phyloP scores from a whole-genome alignment of 2,888 invertebrate genomes.

The Plagodis dolabraria region DNA sequence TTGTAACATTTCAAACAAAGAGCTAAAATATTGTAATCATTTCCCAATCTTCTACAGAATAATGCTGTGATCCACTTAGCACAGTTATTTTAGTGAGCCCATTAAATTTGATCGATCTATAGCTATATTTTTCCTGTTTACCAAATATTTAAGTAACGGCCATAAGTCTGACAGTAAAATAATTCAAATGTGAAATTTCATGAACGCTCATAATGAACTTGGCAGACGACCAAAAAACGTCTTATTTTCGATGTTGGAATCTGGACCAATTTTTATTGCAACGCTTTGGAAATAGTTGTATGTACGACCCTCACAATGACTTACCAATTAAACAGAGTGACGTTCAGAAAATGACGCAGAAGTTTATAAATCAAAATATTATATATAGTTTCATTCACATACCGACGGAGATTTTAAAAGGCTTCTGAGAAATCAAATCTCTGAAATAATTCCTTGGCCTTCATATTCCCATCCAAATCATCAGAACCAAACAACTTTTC shows the following conservation, averaged over 20 bases:
- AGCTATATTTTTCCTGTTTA: constrained; percentile 84
- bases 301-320: constrained; percentile 67
- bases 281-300: constrained; percentile 79
- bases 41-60: constrained; percentile 51
- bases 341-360: constrained; percentile 9
- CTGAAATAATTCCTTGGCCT: too few relatives aligned
- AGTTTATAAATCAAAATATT: too few relatives aligned
- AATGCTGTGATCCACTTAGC: constrained; percentile 74
- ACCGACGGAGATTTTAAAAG: too few relatives aligned
- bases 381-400: too few relatives aligned
- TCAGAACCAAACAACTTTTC: constrained; percentile 33
- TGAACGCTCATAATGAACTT: constrained; percentile 85
- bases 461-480: constrained; percentile 2
- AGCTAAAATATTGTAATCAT: constrained; percentile 49
- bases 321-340: constrained; percentile 50
- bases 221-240: constrained; percentile 84
- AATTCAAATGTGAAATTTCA: constrained; percentile 86
- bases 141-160: constrained; percentile 85
- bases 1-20: constrained; percentile 53
- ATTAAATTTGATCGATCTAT: constrained; percentile 83
- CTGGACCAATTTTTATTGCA: constrained; percentile 85
- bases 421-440: too few relatives aligned
- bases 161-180: constrained; percentile 85
- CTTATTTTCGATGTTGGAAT: constrained; percentile 85
- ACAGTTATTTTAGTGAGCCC: constrained; percentile 72